Percentiles rank a stretch among this genome's conserved stretches.
phyloP scores from a whole-genome alignment of 1,140 invertebrate genomes.

The Microvelia longipes region DNA sequence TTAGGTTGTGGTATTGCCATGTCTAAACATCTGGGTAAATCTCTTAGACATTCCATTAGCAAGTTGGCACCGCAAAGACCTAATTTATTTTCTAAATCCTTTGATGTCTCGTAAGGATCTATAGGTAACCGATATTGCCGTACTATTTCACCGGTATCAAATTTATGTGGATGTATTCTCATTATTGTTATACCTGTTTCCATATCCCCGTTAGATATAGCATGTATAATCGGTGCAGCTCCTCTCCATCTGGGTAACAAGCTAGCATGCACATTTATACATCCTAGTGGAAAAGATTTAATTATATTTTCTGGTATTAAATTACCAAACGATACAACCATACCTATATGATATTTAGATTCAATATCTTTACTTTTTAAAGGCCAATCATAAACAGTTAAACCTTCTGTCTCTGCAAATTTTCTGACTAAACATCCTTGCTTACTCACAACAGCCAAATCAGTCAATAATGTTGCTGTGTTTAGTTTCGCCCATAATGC shows the following conservation, averaged over 20 bases:
- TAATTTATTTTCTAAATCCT: constrained; percentile 47
- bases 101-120: constrained; percentile 40
- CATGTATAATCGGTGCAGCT: constrained; percentile 68
- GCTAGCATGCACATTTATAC: constrained; percentile 83
- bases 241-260: constrained; percentile 84
- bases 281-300: constrained; percentile 50
- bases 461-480: constrained; percentile 27
- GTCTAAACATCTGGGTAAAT: constrained; percentile 41
- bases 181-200: constrained; percentile 77
- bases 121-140: constrained; percentile 46
- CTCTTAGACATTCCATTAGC: constrained; percentile 43
- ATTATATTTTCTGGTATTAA: constrained; percentile 48
- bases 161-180: constrained; percentile 67
- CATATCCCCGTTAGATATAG: constrained; percentile 67
- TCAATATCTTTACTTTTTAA: constrained; percentile 19
- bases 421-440: constrained; percentile 34
- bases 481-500: constrained; percentile 20
- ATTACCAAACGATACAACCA: constrained; percentile 57
- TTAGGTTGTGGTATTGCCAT: constrained; percentile 42
- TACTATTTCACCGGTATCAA: constrained; percentile 76
- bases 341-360: constrained; percentile 41
- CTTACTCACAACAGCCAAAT: constrained; percentile 43
- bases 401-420: constrained; percentile 34
- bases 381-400: constrained; percentile 42
- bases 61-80: constrained; percentile 51